Evolutionary conservation across 2,888 invertebrate species (phyloP).

Genomic region (Minunthozetes semirufus): DNA sequence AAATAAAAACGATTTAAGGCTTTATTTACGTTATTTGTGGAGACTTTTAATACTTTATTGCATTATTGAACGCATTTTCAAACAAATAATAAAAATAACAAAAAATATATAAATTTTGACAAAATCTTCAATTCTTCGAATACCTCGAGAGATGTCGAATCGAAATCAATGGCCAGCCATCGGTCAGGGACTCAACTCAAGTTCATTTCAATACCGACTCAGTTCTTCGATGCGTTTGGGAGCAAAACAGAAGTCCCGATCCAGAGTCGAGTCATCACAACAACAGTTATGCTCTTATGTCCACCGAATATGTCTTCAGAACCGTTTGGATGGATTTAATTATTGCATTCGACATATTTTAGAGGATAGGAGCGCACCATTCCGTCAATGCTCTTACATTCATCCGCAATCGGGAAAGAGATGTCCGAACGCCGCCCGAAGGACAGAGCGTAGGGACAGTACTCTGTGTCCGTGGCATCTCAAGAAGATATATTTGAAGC

Average conservation of each 20-base stretch:
- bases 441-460: conserved; percentile 53
- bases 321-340: conserved; percentile 61
- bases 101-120: neutral
- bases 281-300: conserved; percentile 43
- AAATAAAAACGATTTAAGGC: neutral
- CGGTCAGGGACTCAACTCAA: neutral
- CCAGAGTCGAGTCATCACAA: neutral
- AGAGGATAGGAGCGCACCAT: conserved; percentile 74
- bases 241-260: neutral
- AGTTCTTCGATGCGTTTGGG: neutral
- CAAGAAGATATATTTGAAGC: conserved; percentile 33
- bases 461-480: conserved; percentile 37
- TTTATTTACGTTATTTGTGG: neutral
- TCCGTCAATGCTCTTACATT: conserved; percentile 67
- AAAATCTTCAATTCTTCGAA: neutral
- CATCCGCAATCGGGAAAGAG: conserved; percentile 62
- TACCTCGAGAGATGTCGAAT: neutral
- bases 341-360: conserved; percentile 77
- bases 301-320: conserved; percentile 50
- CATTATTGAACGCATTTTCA: neutral
- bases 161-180: neutral
- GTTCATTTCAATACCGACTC: conserved; percentile 4
- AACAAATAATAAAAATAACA: neutral
- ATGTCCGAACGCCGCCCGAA: conserved; percentile 70
- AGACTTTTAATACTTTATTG: neutral